Percentiles rank a stretch among this genome's conserved stretches.
phyloP scores from a whole-genome alignment of 2,113 vertebrate species.

The Barbus barbus region DNA sequence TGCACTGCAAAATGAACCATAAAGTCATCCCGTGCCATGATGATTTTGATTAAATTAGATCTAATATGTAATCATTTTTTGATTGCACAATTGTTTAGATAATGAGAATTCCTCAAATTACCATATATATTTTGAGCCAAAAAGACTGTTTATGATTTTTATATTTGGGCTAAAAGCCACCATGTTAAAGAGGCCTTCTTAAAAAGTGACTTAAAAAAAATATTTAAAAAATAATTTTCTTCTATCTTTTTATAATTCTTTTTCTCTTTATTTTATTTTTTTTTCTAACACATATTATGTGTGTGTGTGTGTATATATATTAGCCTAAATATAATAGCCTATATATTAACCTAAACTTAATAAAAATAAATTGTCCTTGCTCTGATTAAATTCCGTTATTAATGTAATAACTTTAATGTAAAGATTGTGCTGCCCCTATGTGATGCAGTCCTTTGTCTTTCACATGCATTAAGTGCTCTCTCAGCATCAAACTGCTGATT shows the following conservation, averaged over 20 bases:
- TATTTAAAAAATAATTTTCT: too few relatives aligned
- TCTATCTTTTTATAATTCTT: too few relatives aligned
- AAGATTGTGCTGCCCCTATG: neutral
- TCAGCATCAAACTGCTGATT: neutral
- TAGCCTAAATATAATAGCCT: too few relatives aligned
- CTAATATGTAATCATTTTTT: neutral
- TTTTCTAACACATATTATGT: too few relatives aligned
- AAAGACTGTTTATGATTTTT: too few relatives aligned
- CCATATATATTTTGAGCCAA: neutral
- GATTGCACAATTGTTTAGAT: neutral
- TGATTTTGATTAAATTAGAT: neutral
- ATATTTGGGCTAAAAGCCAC: too few relatives aligned
- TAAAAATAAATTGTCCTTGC: neutral
- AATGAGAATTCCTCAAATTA: neutral
- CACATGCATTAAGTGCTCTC: neutral
- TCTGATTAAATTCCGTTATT: constrained; percentile 5
- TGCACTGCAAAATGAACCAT: neutral
- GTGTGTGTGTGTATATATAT: too few relatives aligned
- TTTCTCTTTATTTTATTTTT: too few relatives aligned
- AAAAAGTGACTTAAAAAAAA: too few relatives aligned
- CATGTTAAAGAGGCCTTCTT: too few relatives aligned
- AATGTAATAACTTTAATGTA: constrained; percentile 27
- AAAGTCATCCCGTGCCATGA: neutral
- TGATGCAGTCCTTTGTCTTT: neutral
- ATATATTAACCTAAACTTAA: too few relatives aligned